Base-by-base conservation (phyloP, 2,113 vertebrate genomes). In the Pantherophis guttatus region DNA sequence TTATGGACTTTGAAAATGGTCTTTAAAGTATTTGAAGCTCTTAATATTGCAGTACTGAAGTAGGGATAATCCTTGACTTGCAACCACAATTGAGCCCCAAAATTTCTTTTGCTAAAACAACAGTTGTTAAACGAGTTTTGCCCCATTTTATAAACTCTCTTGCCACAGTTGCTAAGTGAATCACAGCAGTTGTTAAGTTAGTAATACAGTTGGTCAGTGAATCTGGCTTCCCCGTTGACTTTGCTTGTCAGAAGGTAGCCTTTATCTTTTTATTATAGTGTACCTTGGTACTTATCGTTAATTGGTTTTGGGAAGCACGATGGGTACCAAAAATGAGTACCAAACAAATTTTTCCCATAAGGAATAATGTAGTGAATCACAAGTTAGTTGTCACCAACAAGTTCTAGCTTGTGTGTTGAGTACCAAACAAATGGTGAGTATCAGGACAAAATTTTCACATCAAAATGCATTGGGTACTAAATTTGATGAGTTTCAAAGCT, bases 1-100 rank as follows among this genome's bases (percentile, higher is more conserved):
- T 86, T 94, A 95, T 89, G 8, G 95, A 87, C 52, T 21, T 81
- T 91, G 33, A 88, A 70, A 52, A 10, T 19, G 58, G 39, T 1
- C 7, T 52, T 50, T 39, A 11, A 59, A 96, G 92, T 88, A 55
- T 94, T 90, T 88, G 93, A 88, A 54, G 13, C 7, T 59, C 54
- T 89, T 89, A 55, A 44, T 48, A 59, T 57, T 23, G 17, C 15
- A 44, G 33, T 57, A 52, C 96, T 96, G 95, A 95, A 94, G 92
- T 96, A 94, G 92, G 0, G 11, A 6, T 70, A 70, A 12, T 33
- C 29, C 29, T 70, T 33, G n/a, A 17, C 29, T n/a, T 70, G n/a
- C 0, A 5, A 33, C 65, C 29, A 15, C 65, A 70, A 15, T 70
- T 70, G 29, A 70, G n/a, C 12, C 29, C 26, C 29, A 70, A n/a